phyloP scores from a whole-genome alignment of 2,797 vertebrate species.

The Percopsis omiscomaycus region DNA sequence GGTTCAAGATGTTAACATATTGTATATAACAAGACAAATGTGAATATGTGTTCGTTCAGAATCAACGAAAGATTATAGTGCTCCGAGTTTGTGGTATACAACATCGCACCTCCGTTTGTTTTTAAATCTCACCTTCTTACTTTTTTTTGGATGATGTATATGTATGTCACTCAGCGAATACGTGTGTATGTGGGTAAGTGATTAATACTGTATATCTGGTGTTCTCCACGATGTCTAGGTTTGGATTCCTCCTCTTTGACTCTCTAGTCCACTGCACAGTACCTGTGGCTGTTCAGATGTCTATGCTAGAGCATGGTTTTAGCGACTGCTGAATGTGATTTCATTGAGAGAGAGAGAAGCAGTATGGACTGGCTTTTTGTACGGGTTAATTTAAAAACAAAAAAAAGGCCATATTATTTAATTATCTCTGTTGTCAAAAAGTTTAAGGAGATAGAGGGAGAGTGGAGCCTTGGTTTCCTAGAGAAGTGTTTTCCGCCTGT shows the following conservation, averaged over 20 bases:
- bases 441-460: slow-evolving; percentile 76
- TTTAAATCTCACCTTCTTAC: slow-evolving; percentile 53
- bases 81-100: slow-evolving; percentile 80
- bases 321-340: slow-evolving; percentile 87
- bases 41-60: slow-evolving; percentile 82
- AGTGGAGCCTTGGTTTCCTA: slow-evolving; percentile 80
- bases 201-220: slow-evolving; percentile 84
- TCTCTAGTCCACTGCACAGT: slow-evolving; percentile 72
- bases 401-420: slow-evolving; percentile 84
- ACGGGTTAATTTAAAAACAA: slow-evolving; percentile 79
- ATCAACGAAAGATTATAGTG: slow-evolving; percentile 69
- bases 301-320: slow-evolving; percentile 80
- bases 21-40: slow-evolving; percentile 82
- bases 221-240: slow-evolving; percentile 68
- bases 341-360: slow-evolving; percentile 75
- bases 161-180: slow-evolving; percentile 67
- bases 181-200: slow-evolving; percentile 67
- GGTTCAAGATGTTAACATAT: slow-evolving; percentile 69
- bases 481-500: slow-evolving; percentile 58
- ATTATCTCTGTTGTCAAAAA: slow-evolving; percentile 80
- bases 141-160: slow-evolving; percentile 66
- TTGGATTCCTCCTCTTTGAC: slow-evolving; percentile 52
- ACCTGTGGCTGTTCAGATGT: slow-evolving; percentile 76
- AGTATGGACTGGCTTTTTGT: slow-evolving; percentile 83
- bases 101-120: slow-evolving; percentile 77